Evolutionary conservation across 2,797 vertebrate genomes (phyloP), one percentile per base, ranked within the genome.

Genomic region (Anas flavirostris): DNA sequence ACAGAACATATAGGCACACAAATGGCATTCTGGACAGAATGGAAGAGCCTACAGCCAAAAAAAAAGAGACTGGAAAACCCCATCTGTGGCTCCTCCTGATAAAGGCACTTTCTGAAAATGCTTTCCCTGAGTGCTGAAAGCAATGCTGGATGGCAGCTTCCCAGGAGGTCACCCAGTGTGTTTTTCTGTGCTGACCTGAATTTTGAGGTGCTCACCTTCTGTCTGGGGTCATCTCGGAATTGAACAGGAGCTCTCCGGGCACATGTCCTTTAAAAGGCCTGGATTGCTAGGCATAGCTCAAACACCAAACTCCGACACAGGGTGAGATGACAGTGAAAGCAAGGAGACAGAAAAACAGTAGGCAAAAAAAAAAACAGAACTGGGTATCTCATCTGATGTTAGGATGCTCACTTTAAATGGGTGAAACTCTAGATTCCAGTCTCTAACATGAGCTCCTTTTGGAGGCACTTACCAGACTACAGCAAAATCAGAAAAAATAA

Each of bases 1-100:
- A 60, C 4, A 64, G 48, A 85, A 82, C 15, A 31, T 7, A 60
- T 0, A 4, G 5, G 22, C n/a, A 48, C 0, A 1, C 25, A 64
- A 60, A 59, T 3, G 5, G 22, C 53, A 67, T n/a, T 66, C 59
- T 35, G 58, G 48, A 41, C 28, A 82, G 58, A 60, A 70, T 5
- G 5, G 33, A 75, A 72, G 69, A 77, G 35, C n/a, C 21, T 3
- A 48, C 5, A 3, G 80, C 25, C 63, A 11, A 55, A 39, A 1
- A 1, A 1, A 72, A 7, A 35, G 53, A 78, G 25, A 63, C 23
- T 48, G 46, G 43, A 67, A 85, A 85, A 64, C 2, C 15, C 35
- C 41, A 8, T 12, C 46, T 72, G 29, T 25, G 31, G 41, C 26
- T 67, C 16, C 5, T 16, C 84, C 60, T 16, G 15, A 53, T 18